Evolutionary conservation across 2,888 invertebrate genomes (phyloP).

Genomic region (Leptothorax acervorum): DNA sequence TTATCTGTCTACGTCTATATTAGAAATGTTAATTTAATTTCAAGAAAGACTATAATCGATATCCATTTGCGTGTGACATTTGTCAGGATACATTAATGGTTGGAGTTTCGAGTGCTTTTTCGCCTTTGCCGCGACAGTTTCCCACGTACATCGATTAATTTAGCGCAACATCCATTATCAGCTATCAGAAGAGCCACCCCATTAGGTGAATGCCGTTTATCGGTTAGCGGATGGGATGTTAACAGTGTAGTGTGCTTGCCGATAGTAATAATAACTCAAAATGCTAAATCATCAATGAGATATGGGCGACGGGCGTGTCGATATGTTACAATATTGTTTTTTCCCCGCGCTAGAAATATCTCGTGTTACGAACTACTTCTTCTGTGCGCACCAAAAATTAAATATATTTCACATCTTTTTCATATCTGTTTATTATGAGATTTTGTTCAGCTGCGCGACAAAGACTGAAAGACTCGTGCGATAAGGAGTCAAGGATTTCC

Average conservation of each 20-base stretch:
- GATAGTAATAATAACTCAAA: conserved; percentile 31
- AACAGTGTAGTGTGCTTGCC: not conserved
- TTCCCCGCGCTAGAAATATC: not conserved
- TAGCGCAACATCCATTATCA: conserved; percentile 27
- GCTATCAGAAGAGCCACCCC: conserved; percentile 7
- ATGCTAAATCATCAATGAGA: conserved; percentile 26
- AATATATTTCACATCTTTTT: not conserved
- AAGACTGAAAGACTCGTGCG: not conserved
- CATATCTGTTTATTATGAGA: not conserved
- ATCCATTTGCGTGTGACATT: not conserved
- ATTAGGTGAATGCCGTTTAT: conserved; percentile 49
- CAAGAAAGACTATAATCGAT: not conserved
- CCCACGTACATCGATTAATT: conserved; percentile 18
- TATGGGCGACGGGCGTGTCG: not conserved
- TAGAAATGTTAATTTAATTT: not conserved
- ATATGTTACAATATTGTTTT: conserved; percentile 1
- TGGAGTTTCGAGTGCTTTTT: not conserved
- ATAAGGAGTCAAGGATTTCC: conserved; percentile 26
- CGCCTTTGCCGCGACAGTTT: not conserved
- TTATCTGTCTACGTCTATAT: not conserved
- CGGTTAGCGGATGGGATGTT: conserved; percentile 24
- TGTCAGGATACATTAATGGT: not conserved
- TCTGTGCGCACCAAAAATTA: not conserved
- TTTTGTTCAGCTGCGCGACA: not conserved
- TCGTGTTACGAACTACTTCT: not conserved